These are phyloP conservation scores for Megaustenia siamemsis DNA, from an alignment of 2,888 invertebrate species.

Conservation along the genomic window DNA sequence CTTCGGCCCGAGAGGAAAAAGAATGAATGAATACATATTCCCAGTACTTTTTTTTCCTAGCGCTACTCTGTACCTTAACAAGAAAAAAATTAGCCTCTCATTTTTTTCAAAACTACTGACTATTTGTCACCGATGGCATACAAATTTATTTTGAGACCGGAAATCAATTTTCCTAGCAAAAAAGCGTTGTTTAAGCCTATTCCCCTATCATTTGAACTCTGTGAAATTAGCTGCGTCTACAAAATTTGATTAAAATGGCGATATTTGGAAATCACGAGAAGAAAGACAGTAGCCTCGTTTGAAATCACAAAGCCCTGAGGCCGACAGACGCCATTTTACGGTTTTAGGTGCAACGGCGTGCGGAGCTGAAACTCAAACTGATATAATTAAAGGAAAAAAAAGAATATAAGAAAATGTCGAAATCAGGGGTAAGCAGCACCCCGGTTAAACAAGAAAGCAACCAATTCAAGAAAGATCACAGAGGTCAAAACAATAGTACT, in stretches of 20 bases:
- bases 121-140: no score
- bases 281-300: conserved; percentile 44
- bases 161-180: no score
- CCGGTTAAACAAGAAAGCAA: conserved; percentile 53
- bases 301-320: conserved; percentile 20
- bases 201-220: no score
- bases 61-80: no score
- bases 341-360: conserved; percentile 15
- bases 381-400: background rate
- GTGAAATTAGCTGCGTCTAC: background rate
- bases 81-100: no score
- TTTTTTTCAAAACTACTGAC: no score
- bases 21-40: no score
- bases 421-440: conserved; percentile 46
- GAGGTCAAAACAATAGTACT: background rate
- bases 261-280: background rate
- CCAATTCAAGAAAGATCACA: conserved; percentile 51
- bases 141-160: no score
- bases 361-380: background rate
- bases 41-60: no score
- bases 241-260: background rate
- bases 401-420: conserved; percentile 49
- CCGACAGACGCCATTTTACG: conserved; percentile 50
- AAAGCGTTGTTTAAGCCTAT: no score
- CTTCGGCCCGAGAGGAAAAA: no score